Evolutionary conservation across 2,113 vertebrate species (phyloP).

Genomic region (Tenebrosternarchus preto): DNA sequence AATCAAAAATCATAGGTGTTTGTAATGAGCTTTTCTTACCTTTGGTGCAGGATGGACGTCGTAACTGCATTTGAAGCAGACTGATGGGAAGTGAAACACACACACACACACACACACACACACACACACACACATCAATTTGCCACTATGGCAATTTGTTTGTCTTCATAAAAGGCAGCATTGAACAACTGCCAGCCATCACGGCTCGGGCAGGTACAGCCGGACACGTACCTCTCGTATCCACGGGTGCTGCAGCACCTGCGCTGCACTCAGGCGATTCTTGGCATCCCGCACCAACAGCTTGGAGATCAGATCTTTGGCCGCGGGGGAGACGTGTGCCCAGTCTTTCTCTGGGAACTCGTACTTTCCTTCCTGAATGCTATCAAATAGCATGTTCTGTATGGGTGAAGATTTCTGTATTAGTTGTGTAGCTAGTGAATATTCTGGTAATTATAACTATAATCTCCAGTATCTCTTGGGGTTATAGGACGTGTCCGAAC

Average conservation of each 20-base stretch:
- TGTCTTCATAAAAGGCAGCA: background rate
- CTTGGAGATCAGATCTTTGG: conserved; percentile 98
- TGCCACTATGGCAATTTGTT: background rate
- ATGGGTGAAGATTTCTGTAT: background rate
- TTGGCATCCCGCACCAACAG: conserved; percentile 94
- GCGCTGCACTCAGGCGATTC: conserved; percentile 90
- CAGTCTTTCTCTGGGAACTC: conserved; percentile 96
- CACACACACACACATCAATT: background rate
- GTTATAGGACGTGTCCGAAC: no score
- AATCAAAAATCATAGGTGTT: background rate
- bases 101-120: background rate
- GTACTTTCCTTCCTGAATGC: conserved; percentile 95
- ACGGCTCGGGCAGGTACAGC: background rate
- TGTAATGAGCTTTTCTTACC: conserved; percentile 73
- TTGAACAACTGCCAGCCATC: no score
- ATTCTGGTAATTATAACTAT: no score
- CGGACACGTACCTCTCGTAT: conserved; percentile 83
- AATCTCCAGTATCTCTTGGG: no score
- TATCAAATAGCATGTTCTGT: conserved; percentile 94
- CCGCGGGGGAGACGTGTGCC: conserved; percentile 92
- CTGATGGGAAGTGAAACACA: conserved; percentile 63
- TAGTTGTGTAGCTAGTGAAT: no score
- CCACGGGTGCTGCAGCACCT: conserved; percentile 96
- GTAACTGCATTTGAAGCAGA: conserved; percentile 82
- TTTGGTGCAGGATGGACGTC: conserved; percentile 87